A percentile compares a stretch with the other conserved stretches of the same genome.
phyloP scores from a whole-genome alignment of 1,140 invertebrate species.

The Sinonovacula constricta region DNA sequence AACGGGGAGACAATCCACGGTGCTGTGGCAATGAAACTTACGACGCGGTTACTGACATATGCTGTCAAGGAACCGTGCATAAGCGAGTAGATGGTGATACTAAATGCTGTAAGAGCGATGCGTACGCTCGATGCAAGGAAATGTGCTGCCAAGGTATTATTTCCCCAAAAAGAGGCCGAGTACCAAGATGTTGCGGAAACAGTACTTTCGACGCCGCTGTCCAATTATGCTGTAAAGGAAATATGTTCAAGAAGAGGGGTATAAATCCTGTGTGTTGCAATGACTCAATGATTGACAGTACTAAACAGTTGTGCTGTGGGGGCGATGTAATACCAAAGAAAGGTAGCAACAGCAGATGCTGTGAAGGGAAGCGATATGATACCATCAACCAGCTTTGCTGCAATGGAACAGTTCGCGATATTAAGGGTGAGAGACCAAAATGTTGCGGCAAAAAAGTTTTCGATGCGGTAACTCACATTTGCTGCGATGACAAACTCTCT shows the following conservation, averaged over 20 bases:
- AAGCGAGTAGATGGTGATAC: conserved; percentile 31
- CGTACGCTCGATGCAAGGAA: conserved; percentile 38
- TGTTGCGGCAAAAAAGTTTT: conserved; percentile 40
- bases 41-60: conserved; percentile 41
- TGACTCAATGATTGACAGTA: conserved; percentile 39
- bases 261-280: conserved; percentile 38
- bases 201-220: conserved; percentile 27
- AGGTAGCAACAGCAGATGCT: conserved; percentile 43
- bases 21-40: conserved; percentile 26
- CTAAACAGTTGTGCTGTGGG: conserved; percentile 35
- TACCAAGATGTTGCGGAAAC: conserved; percentile 36
- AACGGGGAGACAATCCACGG: conserved; percentile 32
- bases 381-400: conserved; percentile 42
- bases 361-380: conserved; percentile 21
- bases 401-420: conserved; percentile 27
- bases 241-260: conserved; percentile 36
- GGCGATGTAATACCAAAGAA: not conserved
- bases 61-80: conserved; percentile 25
- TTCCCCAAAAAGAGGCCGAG: conserved; percentile 9
- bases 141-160: conserved; percentile 39
- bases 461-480: conserved; percentile 28
- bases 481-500: conserved; percentile 27
- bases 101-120: conserved; percentile 34
- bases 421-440: conserved; percentile 37
- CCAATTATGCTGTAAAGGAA: conserved; percentile 39